Percentiles rank a stretch among this genome's conserved stretches.
Evolutionary conservation across 2,113 vertebrate species (phyloP).

Genomic region (Xenus cinereus): DNA sequence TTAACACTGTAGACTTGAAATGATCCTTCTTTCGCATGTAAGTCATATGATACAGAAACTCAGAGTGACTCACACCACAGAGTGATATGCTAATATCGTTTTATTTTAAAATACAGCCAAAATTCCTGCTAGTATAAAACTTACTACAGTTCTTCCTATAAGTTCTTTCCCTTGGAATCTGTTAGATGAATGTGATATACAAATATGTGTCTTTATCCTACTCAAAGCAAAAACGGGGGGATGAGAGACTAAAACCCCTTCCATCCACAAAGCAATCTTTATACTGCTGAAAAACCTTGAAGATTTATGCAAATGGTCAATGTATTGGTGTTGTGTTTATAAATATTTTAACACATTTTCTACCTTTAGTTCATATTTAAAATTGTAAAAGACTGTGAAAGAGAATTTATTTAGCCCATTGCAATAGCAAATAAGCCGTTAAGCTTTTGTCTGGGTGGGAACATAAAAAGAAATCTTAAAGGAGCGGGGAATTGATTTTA

Average conservation of each 20-base stretch:
- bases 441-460: background rate
- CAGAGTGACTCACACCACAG: background rate
- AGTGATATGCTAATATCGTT: background rate
- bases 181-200: background rate
- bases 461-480: background rate
- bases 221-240: background rate
- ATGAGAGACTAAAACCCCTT: background rate
- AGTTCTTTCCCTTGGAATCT: background rate
- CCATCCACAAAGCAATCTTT: background rate
- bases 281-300: background rate
- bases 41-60: background rate
- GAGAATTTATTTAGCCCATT: background rate
- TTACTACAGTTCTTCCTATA: background rate
- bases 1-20: background rate
- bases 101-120: background rate
- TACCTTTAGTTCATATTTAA: background rate
- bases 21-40: background rate
- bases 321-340: background rate
- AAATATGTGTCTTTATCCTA: background rate
- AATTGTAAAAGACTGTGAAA: background rate
- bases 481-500: background rate
- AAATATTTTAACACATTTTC: background rate
- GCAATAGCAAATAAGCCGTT: background rate
- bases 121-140: background rate
- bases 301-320: background rate